phyloP scores from a whole-genome alignment of 2,797 vertebrate genomes.

The Coccyzus lansbergi region DNA sequence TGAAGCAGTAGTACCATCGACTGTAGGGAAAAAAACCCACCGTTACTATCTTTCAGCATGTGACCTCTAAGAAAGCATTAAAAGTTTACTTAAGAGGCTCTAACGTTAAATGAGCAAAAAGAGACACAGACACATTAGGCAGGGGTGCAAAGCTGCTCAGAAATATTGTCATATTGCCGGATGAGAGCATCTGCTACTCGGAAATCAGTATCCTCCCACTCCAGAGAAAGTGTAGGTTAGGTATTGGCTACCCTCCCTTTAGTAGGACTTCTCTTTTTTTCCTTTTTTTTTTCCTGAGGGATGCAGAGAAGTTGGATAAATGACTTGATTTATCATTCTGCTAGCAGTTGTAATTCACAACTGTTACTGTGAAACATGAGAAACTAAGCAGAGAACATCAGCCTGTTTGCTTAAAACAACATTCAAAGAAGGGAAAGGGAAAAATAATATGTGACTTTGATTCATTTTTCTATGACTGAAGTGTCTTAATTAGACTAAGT shows the following conservation, averaged over 20 bases:
- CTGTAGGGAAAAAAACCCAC: slow-evolving; percentile 68
- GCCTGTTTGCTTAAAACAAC: neutral
- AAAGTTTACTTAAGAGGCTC: neutral
- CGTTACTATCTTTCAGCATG: neutral
- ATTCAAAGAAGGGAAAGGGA: neutral
- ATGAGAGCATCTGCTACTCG: neutral
- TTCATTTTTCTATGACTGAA: slow-evolving; percentile 7
- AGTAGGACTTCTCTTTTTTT: neutral
- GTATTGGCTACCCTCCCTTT: neutral
- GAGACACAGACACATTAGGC: neutral
- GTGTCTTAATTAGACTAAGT: slow-evolving; percentile 27
- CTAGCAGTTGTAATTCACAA: neutral
- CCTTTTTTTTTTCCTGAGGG: neutral
- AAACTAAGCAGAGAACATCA: neutral
- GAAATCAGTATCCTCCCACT: neutral
- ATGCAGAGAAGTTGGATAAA: neutral
- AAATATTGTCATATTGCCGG: neutral
- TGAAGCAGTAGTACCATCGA: slow-evolving; percentile 98
- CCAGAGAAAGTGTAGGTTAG: neutral
- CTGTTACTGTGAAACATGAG: neutral
- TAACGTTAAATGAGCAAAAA: neutral
- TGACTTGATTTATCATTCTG: neutral
- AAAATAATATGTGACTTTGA: neutral
- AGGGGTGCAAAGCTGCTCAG: neutral
- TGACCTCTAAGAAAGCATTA: neutral